Evolutionary conservation across 2,113 vertebrate genomes (phyloP).

Genomic region (Actenoides lindsayi): DNA sequence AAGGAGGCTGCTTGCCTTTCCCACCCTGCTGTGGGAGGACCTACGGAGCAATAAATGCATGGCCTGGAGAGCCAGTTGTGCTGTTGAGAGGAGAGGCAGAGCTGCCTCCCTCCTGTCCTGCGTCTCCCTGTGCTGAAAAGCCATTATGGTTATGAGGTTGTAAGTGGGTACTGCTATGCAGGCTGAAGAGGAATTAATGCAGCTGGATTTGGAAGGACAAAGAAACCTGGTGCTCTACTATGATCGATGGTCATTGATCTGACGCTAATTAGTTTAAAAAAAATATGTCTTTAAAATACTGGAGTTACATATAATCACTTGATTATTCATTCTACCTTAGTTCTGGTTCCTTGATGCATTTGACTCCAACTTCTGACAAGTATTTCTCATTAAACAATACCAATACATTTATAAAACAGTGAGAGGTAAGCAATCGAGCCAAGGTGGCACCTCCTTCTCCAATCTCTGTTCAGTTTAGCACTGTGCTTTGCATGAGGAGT

Average conservation of each 20-base stretch:
- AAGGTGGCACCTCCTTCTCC: neutral
- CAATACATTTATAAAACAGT: neutral
- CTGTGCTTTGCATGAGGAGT: conserved; percentile 7
- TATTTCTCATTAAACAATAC: neutral
- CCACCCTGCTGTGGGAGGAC: neutral
- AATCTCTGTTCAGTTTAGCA: neutral
- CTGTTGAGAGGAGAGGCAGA: neutral
- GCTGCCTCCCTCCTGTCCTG: neutral
- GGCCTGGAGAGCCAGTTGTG: neutral
- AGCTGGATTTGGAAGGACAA: conserved; percentile 71
- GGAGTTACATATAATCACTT: conserved; percentile 60
- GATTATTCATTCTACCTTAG: conserved; percentile 44
- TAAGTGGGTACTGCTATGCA: neutral
- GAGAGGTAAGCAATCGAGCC: neutral
- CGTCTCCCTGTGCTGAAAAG: conserved; percentile 6
- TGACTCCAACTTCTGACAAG: neutral
- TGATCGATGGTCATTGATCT: conserved; percentile 66
- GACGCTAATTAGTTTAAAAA: conserved; percentile 63
- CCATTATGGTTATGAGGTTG: neutral
- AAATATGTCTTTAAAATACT: conserved; percentile 54
- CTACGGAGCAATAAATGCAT: neutral
- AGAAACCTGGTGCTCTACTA: conserved; percentile 59
- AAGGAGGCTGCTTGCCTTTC: neutral
- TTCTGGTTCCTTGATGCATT: neutral
- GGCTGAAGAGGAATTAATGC: conserved; percentile 66